Base-by-base conservation (phyloP, 1,140 invertebrate species). In the Ganaspis sp. region DNA sequence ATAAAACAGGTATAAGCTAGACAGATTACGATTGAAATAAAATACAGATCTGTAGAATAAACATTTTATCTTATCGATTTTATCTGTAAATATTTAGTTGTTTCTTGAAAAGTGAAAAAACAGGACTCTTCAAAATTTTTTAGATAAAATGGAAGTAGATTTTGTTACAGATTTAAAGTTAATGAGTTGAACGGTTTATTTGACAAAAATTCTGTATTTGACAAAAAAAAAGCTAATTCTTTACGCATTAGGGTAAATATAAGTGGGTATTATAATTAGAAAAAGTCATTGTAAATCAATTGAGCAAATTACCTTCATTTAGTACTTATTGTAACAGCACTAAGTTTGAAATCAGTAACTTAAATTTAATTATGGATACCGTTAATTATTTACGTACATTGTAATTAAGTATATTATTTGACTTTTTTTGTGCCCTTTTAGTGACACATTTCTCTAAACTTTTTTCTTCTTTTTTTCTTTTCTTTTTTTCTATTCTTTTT, bases 1-100 rank as follows among this genome's bases (percentile, higher is more conserved):
- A 45, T n/a, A 12, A 45, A n/a, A 45, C 12, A 45, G n/a, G 42
- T 45, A 45, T 15, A 15, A 45, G 15, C 1, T 4, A 45, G 2
- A 45, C 12, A 45, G 42, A 45, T 45, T 45, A 12, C n/a, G n/a
- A 45, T 45, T 45, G 4, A 45, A 45, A 45, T 45, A 45, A 45
- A 45, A n/a, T 45, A 45, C n/a, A n/a, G n/a, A 45, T 4, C 1
- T 45, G 12, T 34, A 3, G 29, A 45, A 15, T n/a, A 45, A n/a
- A n/a, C 15, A 45, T 15, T 26, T 29, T 64, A 64, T 64, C 54
- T 64, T 64, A 64, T 64, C 54, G 5, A 12, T 0, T 58, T 64
- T 64, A 64, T 26, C 54, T 26, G 21, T 26, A 26, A 64, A 29
- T 26, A 64, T 64, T 64, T 64, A 26, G 21, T 64, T 58, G 21